These are phyloP conservation scores for Anguilla pacifica DNA, from an alignment of 2,797 vertebrate species.

Conservation along the genomic window DNA sequence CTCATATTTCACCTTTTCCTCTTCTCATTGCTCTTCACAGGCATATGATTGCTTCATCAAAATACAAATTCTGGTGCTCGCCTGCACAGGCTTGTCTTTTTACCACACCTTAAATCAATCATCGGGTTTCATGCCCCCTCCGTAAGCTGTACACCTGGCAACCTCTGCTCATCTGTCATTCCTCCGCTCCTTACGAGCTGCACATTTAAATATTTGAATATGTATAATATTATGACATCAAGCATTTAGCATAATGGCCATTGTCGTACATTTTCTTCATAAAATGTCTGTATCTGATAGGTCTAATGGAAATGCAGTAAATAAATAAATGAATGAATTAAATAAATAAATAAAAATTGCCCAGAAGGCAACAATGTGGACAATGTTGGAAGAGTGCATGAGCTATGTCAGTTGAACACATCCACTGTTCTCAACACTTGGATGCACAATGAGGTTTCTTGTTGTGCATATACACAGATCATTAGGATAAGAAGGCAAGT, in stretches of 20 bases:
- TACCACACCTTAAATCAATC: background rate
- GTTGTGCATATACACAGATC: too few relatives aligned
- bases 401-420: background rate
- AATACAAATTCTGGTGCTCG: background rate
- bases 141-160: background rate
- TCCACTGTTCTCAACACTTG: background rate
- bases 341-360: background rate
- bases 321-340: background rate
- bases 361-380: background rate
- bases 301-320: background rate
- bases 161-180: background rate
- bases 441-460: background rate
- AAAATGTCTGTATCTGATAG: background rate
- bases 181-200: background rate
- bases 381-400: background rate
- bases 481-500: background rate
- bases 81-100: background rate
- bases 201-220: background rate
- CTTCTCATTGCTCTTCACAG: background rate
- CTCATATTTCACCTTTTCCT: background rate
- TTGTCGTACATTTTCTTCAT: background rate
- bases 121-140: background rate
- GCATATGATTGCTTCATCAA: background rate
- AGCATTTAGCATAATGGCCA: background rate
- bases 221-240: background rate